A percentile compares a stretch with the other conserved stretches of the same genome.
phyloP scores from a whole-genome alignment of 2,888 invertebrate species.

The Glaucopsyche alexis region DNA sequence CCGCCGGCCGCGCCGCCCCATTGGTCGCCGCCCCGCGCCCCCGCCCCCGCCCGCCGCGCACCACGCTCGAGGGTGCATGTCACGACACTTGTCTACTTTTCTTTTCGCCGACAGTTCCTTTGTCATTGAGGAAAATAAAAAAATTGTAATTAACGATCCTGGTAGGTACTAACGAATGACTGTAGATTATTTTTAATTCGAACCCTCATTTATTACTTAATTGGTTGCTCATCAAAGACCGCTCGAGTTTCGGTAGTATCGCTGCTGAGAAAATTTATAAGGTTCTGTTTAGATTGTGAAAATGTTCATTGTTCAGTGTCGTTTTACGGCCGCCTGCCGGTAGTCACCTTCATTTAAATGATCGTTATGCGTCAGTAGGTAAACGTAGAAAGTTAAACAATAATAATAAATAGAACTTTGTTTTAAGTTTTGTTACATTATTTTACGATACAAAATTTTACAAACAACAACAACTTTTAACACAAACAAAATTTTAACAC shows the following conservation, averaged over 20 bases:
- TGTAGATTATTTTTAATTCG: slow-evolving; percentile 43
- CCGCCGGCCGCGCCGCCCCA: slow-evolving; percentile 51
- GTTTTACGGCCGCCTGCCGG: neutral
- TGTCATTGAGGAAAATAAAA: slow-evolving; percentile 80
- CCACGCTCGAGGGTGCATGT: slow-evolving; percentile 68
- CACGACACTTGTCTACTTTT: slow-evolving; percentile 81
- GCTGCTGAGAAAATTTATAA: neutral
- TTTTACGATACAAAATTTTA: too few species aligned
- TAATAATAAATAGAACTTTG: too few species aligned
- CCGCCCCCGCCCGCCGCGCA: slow-evolving; percentile 44
- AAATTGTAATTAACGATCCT: slow-evolving; percentile 80
- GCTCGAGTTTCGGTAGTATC: neutral
- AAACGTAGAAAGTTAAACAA: too few species aligned
- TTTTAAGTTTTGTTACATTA: too few species aligned
- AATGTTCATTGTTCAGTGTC: neutral
- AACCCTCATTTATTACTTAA: slow-evolving; percentile 7
- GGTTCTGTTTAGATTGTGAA: neutral
- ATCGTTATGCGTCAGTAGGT: neutral
- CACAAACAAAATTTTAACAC: too few species aligned
- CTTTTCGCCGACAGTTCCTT: slow-evolving; percentile 80
- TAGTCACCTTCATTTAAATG: neutral
- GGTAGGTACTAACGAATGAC: slow-evolving; percentile 71
- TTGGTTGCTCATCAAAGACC: neutral
- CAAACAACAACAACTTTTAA: too few species aligned
- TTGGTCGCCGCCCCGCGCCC: slow-evolving; percentile 52